Conservation (phyloP, 2,888 invertebrate genomes). For the Allolobophora icterica region DNA sequence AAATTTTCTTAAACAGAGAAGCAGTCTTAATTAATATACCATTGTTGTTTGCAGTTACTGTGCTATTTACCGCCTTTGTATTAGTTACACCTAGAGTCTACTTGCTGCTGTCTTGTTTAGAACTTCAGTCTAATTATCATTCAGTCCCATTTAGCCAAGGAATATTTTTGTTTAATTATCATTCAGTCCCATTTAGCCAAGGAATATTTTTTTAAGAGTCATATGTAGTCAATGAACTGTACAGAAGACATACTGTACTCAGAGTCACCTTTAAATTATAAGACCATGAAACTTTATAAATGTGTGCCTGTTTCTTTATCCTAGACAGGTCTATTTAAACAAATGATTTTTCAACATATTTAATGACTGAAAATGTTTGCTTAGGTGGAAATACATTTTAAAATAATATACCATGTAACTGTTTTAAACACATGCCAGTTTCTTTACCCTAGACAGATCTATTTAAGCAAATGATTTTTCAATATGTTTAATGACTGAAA, state of each 20-base stretch:
- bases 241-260: not conserved
- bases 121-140: too few species aligned
- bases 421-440: not conserved
- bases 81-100: not conserved
- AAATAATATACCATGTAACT: not conserved
- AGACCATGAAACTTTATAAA: not conserved
- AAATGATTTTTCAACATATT: too few species aligned
- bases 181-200: not conserved
- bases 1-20: not conserved
- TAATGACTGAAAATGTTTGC: not conserved
- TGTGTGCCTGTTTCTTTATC: not conserved
- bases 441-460: not conserved
- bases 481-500: not conserved
- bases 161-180: not conserved
- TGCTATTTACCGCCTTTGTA: not conserved
- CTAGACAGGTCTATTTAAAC: too few species aligned
- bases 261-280: not conserved
- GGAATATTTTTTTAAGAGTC: not conserved
- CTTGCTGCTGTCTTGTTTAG: too few species aligned
- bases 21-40: not conserved
- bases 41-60: not conserved
- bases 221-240: not conserved
- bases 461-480: not conserved
- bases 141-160: not conserved
- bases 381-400: too few species aligned